Base-by-base conservation (phyloP, 2,888 invertebrate genomes). In the Timandra comae region DNA sequence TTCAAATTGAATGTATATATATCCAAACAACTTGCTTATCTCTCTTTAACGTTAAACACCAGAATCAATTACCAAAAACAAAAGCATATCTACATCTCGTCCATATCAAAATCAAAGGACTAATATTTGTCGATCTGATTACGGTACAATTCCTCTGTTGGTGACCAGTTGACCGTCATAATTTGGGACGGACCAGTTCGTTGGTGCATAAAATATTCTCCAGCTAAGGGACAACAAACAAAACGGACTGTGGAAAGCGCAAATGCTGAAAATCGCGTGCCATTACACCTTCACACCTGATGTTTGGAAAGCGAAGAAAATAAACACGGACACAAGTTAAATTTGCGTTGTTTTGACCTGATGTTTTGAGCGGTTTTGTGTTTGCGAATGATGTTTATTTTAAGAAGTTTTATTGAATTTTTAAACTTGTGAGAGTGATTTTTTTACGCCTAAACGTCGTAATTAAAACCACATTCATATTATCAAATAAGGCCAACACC, bases 121-220 rank as follows among this genome's bases (percentile, higher is more conserved):
- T 50, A 62, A 64, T 79, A 73, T 84, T 82, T 85, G 78, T 71
- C 56, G 65, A 81, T 78, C 81, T 77, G 82, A 84, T 84, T 82
- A 77, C 56, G 48, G 46, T 43, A 53, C 58, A 59, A 56, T 66
- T 63, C 57, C 58, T 59, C 52, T 55, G 32, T 55, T 63, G 68
- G 71, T 77, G 76, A 67, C 59, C 84, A 84, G 73, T 78, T 86
- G 86, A 82, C 86, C 85, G 84, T 81, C 63, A 84, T 86, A 85
- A 86, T 85, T 78, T 58, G 56, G 74, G 68, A 56, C 63, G 74
- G 68, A 56, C 63, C 69, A 62, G 69, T 43, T 55, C 82, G 78
- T 53, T 72, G 84, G 72, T 62, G 86, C 86, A 80, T 86, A 78
- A 84, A 85, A 86, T 82, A 84, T 82, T 77, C 62, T 61, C 56